These are phyloP conservation scores for Bovichtus variegatus DNA, from an alignment of 2,797 vertebrate genomes.

Conservation along the genomic window DNA sequence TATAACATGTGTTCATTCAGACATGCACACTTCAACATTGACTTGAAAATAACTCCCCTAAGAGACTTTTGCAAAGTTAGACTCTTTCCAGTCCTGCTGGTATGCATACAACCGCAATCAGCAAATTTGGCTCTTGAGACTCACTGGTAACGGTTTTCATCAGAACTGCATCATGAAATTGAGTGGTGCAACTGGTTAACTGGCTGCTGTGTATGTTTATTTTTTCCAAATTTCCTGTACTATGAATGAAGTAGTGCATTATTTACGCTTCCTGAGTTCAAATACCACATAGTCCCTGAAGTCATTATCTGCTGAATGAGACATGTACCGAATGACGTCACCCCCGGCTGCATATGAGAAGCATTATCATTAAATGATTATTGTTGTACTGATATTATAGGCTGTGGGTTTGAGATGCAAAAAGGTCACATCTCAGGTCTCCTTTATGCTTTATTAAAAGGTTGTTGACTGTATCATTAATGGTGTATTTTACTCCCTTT, in stretches of 20 bases:
- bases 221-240: conserved; percentile 56
- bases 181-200: conserved; percentile 28
- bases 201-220: conserved; percentile 55
- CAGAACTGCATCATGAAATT: conserved; percentile 39
- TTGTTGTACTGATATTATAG: conserved; percentile 33
- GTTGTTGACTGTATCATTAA: background rate
- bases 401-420: conserved; percentile 27
- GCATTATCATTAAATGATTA: conserved; percentile 63
- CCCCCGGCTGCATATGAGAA: conserved; percentile 60
- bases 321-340: conserved; percentile 48
- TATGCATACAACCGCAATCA: conserved; percentile 57
- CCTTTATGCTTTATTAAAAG: background rate
- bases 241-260: conserved; percentile 55
- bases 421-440: conserved; percentile 22
- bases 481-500: conserved; percentile 4
- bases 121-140: conserved; percentile 38
- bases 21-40: background rate
- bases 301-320: conserved; percentile 72
- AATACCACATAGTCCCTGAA: conserved; percentile 66
- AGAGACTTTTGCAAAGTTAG: conserved; percentile 1
- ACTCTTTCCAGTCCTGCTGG: conserved; percentile 20
- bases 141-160: conserved; percentile 49
- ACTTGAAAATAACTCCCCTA: background rate
- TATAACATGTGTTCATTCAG: background rate
- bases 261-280: conserved; percentile 65